These are phyloP conservation scores for Cairina moschata DNA, from an alignment of 2,113 vertebrate genomes.

Conservation along the genomic window DNA sequence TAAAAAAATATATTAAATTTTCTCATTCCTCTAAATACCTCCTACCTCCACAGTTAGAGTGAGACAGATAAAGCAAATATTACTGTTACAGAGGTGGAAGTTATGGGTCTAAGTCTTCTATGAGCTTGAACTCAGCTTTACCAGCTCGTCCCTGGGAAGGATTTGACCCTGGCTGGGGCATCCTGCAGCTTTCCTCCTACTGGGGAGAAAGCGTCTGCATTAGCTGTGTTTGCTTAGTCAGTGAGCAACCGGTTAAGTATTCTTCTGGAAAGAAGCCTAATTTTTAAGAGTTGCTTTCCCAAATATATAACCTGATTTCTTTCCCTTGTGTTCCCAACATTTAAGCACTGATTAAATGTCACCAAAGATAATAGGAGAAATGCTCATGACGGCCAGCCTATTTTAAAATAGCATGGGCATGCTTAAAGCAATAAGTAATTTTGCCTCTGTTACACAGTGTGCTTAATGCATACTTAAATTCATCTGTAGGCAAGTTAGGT, in stretches of 20 bases:
- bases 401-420: constrained; percentile 71
- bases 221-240: neutral
- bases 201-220: neutral
- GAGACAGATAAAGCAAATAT: neutral
- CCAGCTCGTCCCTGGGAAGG: neutral
- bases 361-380: constrained; percentile 71
- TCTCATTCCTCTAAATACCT: constrained; percentile 64
- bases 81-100: neutral
- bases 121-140: neutral
- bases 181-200: neutral
- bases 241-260: constrained; percentile 48
- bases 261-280: constrained; percentile 57
- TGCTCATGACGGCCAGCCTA: constrained; percentile 62
- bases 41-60: neutral
- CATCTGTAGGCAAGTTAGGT: constrained; percentile 52
- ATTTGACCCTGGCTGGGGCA: neutral
- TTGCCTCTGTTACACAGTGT: constrained; percentile 56
- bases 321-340: constrained; percentile 59
- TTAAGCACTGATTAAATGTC: constrained; percentile 70
- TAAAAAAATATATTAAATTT: constrained; percentile 37
- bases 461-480: constrained; percentile 62
- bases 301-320: constrained; percentile 63
- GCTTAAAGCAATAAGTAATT: constrained; percentile 70
- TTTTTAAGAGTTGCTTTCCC: constrained; percentile 48
- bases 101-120: neutral